phyloP scores from a whole-genome alignment of 2,797 vertebrate genomes.

The Enteromius afrohamiltoni region DNA sequence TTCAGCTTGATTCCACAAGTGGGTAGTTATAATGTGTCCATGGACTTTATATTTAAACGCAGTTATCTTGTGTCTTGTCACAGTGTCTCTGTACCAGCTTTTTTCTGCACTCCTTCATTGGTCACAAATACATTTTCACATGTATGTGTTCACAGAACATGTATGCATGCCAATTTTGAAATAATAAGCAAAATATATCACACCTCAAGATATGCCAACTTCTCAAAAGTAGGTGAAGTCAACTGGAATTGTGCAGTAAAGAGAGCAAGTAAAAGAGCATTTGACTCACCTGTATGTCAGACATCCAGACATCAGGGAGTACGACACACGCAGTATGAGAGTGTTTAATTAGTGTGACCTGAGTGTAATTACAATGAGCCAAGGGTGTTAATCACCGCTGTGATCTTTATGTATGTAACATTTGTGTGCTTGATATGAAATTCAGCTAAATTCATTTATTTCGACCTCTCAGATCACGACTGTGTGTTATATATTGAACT shows the following conservation, averaged over 20 bases:
- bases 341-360: slow-evolving; percentile 60
- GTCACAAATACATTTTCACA: background rate
- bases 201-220: background rate
- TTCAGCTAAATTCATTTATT: slow-evolving; percentile 1
- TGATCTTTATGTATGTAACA: slow-evolving; percentile 40
- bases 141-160: background rate
- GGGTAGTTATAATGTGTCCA: slow-evolving; percentile 16
- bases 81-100: background rate
- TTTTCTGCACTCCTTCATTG: background rate
- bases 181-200: background rate
- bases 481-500: background rate
- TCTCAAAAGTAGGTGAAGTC: background rate
- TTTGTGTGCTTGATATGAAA: background rate
- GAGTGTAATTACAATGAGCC: slow-evolving; percentile 56
- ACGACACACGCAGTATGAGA: slow-evolving; percentile 37
- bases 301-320: slow-evolving; percentile 7
- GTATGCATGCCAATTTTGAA: background rate
- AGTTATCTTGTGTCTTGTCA: background rate
- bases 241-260: background rate
- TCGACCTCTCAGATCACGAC: background rate
- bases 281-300: slow-evolving; percentile 41
- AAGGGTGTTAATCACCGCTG: slow-evolving; percentile 55
- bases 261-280: background rate
- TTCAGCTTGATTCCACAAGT: background rate
- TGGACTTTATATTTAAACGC: background rate